Conservation (phyloP, 1,140 invertebrate genomes). For the Gryon sp. region DNA sequence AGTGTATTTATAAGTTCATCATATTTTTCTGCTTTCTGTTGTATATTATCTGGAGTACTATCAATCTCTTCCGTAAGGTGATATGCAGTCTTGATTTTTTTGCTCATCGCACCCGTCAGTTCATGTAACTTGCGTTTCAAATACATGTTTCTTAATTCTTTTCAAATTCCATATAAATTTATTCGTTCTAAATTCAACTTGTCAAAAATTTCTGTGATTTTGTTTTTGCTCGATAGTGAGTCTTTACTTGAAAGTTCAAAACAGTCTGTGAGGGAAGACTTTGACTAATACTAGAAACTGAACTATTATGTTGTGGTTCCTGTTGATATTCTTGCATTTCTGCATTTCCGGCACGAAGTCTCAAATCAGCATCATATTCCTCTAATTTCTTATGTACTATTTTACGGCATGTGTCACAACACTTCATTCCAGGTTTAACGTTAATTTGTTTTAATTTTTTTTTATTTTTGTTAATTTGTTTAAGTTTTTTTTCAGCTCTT, state of each 20-base stretch:
- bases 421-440: not conserved
- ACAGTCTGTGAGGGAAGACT: not conserved
- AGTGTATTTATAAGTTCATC: slow-evolving; percentile 15
- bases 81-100: slow-evolving; percentile 30
- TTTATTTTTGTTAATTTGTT: no score
- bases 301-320: no score
- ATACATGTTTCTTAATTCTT: not conserved
- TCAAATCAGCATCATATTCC: no score
- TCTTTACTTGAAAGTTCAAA: not conserved
- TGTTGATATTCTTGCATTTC: no score
- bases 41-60: not conserved
- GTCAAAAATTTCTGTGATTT: slow-evolving; percentile 7
- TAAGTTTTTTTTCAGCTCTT: not conserved
- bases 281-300: not conserved
- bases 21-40: slow-evolving; percentile 8
- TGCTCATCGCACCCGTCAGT: slow-evolving; percentile 5
- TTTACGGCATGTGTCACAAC: not conserved
- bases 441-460: no score
- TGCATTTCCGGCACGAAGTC: no score
- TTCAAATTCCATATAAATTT: not conserved
- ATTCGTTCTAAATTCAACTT: not conserved
- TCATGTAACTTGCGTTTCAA: slow-evolving; percentile 21
- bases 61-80: slow-evolving; percentile 1
- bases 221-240: slow-evolving; percentile 2
- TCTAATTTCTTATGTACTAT: not conserved